These are phyloP conservation scores for Tetranychus piercei DNA, from an alignment of 2,888 invertebrate genomes.

Conservation along the genomic window DNA sequence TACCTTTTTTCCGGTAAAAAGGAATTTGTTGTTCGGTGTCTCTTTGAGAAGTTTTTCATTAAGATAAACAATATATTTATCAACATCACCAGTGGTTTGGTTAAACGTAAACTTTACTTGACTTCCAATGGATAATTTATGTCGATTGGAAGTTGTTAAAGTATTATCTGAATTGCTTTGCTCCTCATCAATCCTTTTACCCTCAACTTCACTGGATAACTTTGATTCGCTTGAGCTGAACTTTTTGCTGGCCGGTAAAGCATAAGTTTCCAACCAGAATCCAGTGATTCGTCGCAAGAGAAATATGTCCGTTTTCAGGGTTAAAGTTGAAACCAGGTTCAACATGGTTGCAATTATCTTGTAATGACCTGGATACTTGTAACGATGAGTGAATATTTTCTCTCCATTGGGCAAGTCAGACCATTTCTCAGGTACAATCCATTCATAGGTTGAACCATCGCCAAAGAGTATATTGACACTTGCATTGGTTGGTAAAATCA, in stretches of 20 bases:
- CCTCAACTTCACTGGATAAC: background rate
- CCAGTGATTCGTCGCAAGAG: slow-evolving; percentile 1
- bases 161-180: background rate
- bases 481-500: slow-evolving; percentile 26
- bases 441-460: slow-evolving; percentile 25
- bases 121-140: slow-evolving; percentile 6
- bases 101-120: slow-evolving; percentile 22
- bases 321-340: slow-evolving; percentile 26
- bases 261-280: background rate
- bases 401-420: slow-evolving; percentile 21
- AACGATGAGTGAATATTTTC: slow-evolving; percentile 25
- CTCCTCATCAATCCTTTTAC: background rate
- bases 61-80: slow-evolving; percentile 24
- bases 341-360: slow-evolving; percentile 26
- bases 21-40: slow-evolving; percentile 9
- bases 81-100: slow-evolving; percentile 25
- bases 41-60: slow-evolving; percentile 22
- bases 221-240: background rate
- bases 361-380: slow-evolving; percentile 26
- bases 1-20: background rate
- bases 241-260: too few species aligned
- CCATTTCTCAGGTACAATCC: slow-evolving; percentile 26
- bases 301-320: slow-evolving; percentile 23
- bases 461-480: slow-evolving; percentile 26
- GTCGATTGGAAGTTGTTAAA: background rate